Conservation (phyloP, 2,797 vertebrate genomes). For the Clarias fuscus region DNA sequence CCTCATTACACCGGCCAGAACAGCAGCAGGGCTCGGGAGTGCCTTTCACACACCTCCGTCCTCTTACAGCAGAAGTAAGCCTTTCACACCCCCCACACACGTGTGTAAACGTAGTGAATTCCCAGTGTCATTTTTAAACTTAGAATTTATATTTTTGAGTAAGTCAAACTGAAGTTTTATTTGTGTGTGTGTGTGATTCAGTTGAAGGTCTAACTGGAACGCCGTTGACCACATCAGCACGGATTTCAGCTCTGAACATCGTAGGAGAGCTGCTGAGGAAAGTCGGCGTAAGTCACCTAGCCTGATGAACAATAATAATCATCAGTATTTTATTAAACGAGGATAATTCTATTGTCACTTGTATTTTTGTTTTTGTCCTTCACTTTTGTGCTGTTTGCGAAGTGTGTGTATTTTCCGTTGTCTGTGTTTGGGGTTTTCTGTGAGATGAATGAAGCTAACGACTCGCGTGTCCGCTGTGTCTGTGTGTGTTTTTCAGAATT, state of each 20-base stretch:
- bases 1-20: slow-evolving; percentile 75
- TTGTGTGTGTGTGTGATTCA: slow-evolving; percentile 46
- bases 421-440: not conserved
- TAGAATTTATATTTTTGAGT: not conserved
- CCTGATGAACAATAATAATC: not conserved
- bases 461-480: not conserved
- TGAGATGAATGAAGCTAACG: not conserved
- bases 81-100: not conserved
- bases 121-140: not conserved
- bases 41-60: slow-evolving; percentile 75
- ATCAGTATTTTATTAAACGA: not conserved
- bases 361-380: not conserved
- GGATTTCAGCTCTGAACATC: slow-evolving; percentile 96
- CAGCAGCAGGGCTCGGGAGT: slow-evolving; percentile 63
- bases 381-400: not conserved
- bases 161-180: not conserved
- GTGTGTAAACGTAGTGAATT: not conserved
- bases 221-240: slow-evolving; percentile 91
- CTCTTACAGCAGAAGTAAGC: slow-evolving; percentile 80
- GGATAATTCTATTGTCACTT: not conserved
- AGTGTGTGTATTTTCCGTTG: not conserved
- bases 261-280: slow-evolving; percentile 95
- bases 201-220: slow-evolving; percentile 83
- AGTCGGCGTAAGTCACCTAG: slow-evolving; percentile 86
- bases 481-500: slow-evolving; percentile 75